These are phyloP conservation scores for Glomeris marginata DNA, from an alignment of 2,888 invertebrate species.

Conservation along the genomic window DNA sequence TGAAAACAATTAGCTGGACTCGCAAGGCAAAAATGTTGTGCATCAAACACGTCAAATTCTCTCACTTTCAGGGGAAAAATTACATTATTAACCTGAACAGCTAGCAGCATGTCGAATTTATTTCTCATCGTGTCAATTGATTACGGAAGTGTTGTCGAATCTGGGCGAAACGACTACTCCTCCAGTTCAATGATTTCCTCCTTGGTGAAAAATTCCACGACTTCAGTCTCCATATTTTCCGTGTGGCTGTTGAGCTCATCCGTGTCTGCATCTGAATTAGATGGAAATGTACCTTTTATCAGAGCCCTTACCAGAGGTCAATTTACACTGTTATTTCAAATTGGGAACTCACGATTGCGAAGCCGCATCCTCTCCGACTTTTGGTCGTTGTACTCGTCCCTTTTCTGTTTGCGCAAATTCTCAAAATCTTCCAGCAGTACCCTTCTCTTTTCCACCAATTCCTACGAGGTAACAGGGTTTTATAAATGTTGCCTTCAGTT, in stretches of 20 bases:
- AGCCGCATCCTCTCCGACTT: conserved; percentile 69
- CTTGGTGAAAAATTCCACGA: conserved; percentile 95
- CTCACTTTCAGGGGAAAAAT: too few species aligned
- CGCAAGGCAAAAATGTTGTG: too few species aligned
- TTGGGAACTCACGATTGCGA: conserved; percentile 60
- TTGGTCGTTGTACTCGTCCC: conserved; percentile 57
- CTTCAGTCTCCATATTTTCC: conserved; percentile 80
- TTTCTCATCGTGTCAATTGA: too few species aligned
- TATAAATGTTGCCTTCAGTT: background rate
- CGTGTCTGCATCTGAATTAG: conserved; percentile 81
- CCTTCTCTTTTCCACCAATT: conserved; percentile 80
- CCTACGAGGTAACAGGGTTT: conserved; percentile 31
- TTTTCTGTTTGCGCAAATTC: conserved; percentile 59
- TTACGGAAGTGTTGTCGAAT: too few species aligned
- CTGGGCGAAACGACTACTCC: conserved; percentile 12
- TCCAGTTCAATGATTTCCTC: conserved; percentile 51
- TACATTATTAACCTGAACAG: too few species aligned
- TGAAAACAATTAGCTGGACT: too few species aligned
- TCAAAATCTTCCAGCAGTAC: conserved; percentile 73
- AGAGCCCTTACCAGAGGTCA: too few species aligned
- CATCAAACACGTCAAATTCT: too few species aligned
- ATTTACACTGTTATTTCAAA: too few species aligned
- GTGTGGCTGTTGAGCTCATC: conserved; percentile 74
- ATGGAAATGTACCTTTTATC: conserved; percentile 20
- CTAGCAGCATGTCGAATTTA: too few species aligned